phyloP scores from a whole-genome alignment of 1,140 invertebrate genomes.

The Cryptotermes secundus region DNA sequence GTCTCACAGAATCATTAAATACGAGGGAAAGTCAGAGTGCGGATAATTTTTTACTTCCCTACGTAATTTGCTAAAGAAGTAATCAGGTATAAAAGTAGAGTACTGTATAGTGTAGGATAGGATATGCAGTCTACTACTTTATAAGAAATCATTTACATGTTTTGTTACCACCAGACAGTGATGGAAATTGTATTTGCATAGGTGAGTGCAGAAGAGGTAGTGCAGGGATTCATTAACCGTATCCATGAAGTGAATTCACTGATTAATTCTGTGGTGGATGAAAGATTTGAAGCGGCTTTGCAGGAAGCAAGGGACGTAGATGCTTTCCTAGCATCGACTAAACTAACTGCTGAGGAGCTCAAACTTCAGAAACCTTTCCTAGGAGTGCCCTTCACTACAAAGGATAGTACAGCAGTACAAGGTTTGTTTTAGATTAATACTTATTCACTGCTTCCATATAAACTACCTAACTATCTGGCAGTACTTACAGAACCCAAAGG shows the following conservation, averaged over 20 bases:
- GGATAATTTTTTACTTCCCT: too few species aligned
- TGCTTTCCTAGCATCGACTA: constrained; percentile 42
- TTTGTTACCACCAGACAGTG: too few species aligned
- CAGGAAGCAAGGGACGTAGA: constrained; percentile 48
- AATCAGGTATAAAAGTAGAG: too few species aligned
- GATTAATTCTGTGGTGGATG: constrained; percentile 80
- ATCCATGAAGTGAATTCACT: constrained; percentile 77
- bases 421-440: constrained; percentile 45
- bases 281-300: constrained; percentile 63
- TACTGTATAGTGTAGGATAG: too few species aligned
- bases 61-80: too few species aligned
- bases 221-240: constrained; percentile 71
- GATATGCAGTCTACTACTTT: too few species aligned
- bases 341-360: constrained; percentile 42
- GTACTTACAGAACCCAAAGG: not conserved
- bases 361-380: constrained; percentile 46
- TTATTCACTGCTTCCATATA: not conserved
- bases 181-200: not conserved
- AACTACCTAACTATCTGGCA: not conserved
- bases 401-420: constrained; percentile 61
- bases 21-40: too few species aligned
- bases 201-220: constrained; percentile 67
- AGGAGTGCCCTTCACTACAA: constrained; percentile 82
- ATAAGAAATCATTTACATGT: too few species aligned
- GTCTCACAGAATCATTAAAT: too few species aligned